Percentiles rank a stretch among this genome's conserved stretches.
Evolutionary conservation across 2,888 invertebrate species (phyloP).

Genomic region (Nemoura dubitans): DNA sequence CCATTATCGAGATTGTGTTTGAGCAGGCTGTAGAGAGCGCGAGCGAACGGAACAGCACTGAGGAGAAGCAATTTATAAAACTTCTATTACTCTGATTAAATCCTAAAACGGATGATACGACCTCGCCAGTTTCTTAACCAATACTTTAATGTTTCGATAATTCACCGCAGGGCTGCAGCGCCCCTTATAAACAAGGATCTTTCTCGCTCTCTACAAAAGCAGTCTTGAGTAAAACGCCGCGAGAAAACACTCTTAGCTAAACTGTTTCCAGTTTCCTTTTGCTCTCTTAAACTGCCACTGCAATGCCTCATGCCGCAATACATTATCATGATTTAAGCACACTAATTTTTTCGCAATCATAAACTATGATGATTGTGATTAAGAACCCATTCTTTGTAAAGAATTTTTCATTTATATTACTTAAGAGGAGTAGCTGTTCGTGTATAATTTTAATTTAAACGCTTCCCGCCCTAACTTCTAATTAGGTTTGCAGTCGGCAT

Average conservation of each 20-base stretch:
- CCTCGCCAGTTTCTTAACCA: constrained; percentile 39
- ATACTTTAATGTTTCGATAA: constrained; percentile 39
- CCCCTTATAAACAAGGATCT: constrained; percentile 17
- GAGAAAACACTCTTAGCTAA: not conserved
- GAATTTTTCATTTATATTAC: constrained; percentile 7
- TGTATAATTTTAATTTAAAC: not conserved
- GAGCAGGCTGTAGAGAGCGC: too few species aligned
- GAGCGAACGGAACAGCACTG: constrained; percentile 23
- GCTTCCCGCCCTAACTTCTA: not conserved
- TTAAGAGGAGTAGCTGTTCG: not conserved
- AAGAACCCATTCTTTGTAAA: not conserved
- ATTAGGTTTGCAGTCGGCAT: not conserved
- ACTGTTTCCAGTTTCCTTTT: not conserved
- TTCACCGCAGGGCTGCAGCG: not conserved
- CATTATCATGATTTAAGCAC: constrained; percentile 16
- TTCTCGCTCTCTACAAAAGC: not conserved
- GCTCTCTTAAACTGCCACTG: not conserved
- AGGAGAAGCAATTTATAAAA: constrained; percentile 50
- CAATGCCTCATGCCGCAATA: too few species aligned
- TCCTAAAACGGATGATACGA: constrained; percentile 50
- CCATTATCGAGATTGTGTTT: constrained; percentile 51
- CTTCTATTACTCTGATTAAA: constrained; percentile 52
- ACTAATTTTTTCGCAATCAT: not conserved
- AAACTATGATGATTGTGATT: not conserved
- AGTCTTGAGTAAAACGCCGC: not conserved